Base-by-base conservation (phyloP, 2,113 vertebrate genomes). In the Burhinus oedicnemus region DNA sequence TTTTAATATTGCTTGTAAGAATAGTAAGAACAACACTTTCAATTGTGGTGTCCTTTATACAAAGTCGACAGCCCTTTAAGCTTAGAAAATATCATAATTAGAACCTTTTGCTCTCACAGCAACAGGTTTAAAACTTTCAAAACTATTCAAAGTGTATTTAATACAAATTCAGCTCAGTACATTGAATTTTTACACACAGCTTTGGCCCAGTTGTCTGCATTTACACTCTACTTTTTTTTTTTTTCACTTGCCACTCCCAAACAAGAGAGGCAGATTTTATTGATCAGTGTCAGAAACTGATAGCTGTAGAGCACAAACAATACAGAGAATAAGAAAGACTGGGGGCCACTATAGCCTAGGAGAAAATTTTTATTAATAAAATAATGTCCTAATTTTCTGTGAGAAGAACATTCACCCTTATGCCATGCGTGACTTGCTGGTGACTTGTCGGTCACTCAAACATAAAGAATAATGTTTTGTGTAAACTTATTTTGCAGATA, bases 401-500 rank as follows among this genome's bases (percentile, higher is more conserved):
- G 45, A 82, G 38, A 34, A 30, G 20, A 69, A 10, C 10, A 6
- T 71, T 76, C 8, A 44, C 40, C 14, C 12, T 61, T 34, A 49
- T 3, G 11, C 32, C 9, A 5, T 55, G 32, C 1, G 3, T 44
- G 20, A 32, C 8, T 74, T 70, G 34, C 5, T 5, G 1, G 10
- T 52, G 45, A 34, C 11, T 77, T 66, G 14, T 10, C 12, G 4
- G 22, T 77, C 55, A 34, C 25, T 55, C 70, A 81, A 49, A 42
- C 13, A 42, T 27, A 55, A 68, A 72, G 20, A 81, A 40, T 13
- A 45, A 42, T 8, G 8, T 49, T 83, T 87, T 64, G 11, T 2
- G 2, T 68, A 36, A 71, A 38, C 2, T 34, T n/a, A 19, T 61
- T 34, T n/a, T 64, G 18, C 38, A 69, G 16, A 44, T 38, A 15